Evolutionary conservation across 2,888 invertebrate genomes (phyloP), one percentile per base, ranked within the genome.

Genomic region (Nemapogon koenigi): DNA sequence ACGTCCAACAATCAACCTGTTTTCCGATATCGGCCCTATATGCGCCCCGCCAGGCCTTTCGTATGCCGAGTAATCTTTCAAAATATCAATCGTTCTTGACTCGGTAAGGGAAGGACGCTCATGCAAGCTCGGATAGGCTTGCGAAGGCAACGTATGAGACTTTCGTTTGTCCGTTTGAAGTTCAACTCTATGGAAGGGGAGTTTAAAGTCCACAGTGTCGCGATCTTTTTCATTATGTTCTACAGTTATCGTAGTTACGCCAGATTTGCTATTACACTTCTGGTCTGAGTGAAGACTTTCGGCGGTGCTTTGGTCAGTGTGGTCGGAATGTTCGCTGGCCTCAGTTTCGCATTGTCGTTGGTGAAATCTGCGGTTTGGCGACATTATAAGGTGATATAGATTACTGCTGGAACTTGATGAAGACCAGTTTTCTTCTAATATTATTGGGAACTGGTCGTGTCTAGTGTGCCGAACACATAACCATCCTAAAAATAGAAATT

Each of bases 391-490:
- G 35, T 38, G 30, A 14, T 57, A 56, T 30, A 58, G 53, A 25
- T 68, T 26, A 53, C 66, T 41, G 53, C 65, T 56, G 49, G 65
- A 53, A 13, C 73, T 72, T 2, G 72, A 58, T 15, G 80, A 64
- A 36, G 80, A 62, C 69, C 81, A 83, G 41, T 82, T 76, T 55
- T 87, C 84, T 39, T 88, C 87, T 43, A 86, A 84, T 47, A 89
- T 83, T 26, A 91, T 81, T 0, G 90, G 90, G 83, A 90, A 91
- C 50, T 83, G 81, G 44, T 91, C 88, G 57, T 88, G 85, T 32
- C 90, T 81, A 44, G 89, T 87, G 50, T 90, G 91, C 39, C 90
- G 78, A 3, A 91, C 87, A 51, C 89, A 86, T 40, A 87, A 64
- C 90, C 90, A 90, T 50, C 88, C 89, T 83, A 45, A 6, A 7